Conservation (phyloP, 37 sponge, comb jelly and placozoan species). For the Halisarca cf. caerulea region DNA sequence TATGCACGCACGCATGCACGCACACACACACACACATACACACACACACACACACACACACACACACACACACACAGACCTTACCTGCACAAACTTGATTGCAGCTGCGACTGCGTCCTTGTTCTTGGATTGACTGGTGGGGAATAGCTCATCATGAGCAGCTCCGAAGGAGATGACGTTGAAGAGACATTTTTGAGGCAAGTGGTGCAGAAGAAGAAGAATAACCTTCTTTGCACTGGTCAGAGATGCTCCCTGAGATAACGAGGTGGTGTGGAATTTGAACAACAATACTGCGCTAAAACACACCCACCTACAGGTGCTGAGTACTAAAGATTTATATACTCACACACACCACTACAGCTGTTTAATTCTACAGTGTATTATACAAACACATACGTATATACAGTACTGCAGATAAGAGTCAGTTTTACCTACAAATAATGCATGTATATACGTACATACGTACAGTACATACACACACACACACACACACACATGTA, state of each 20-base stretch:
- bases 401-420: too few species aligned
- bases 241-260: conserved; percentile 34
- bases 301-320: not conserved
- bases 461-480: too few species aligned
- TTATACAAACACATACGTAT: too few species aligned
- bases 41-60: not conserved
- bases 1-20: not conserved
- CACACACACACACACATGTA: not conserved
- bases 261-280: not conserved
- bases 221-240: conserved; percentile 78
- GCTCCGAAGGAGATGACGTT: conserved; percentile 83
- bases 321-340: not conserved
- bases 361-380: not conserved
- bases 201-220: conserved; percentile 75
- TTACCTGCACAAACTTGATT: conserved; percentile 66
- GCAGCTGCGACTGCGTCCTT: conserved; percentile 80
- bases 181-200: conserved; percentile 82
- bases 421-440: too few species aligned
- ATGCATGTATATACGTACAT: too few species aligned
- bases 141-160: conserved; percentile 79
- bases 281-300: not conserved
- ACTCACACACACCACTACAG: not conserved
- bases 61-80: not conserved
- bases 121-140: conserved; percentile 62
- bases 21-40: not conserved